These are phyloP conservation scores for Athene cunicularia DNA, from an alignment of 2,113 vertebrate species.

Conservation along the genomic window DNA sequence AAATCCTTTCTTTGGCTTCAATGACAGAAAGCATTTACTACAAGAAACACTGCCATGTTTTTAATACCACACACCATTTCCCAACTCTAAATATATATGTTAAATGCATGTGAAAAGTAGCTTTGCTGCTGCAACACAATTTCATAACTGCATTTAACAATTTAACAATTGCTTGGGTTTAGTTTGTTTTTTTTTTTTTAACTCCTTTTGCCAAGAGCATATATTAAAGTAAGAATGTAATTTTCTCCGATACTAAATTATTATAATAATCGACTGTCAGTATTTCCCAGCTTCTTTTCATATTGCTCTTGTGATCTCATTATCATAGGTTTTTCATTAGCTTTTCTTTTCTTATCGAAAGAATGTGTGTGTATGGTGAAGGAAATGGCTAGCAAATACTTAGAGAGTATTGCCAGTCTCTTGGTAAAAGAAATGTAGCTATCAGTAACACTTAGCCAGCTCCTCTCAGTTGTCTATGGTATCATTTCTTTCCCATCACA, in stretches of 20 bases:
- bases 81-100: not conserved
- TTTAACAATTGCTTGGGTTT: not conserved
- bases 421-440: not conserved
- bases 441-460: not conserved
- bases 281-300: not conserved
- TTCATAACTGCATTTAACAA: not conserved
- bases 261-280: not conserved
- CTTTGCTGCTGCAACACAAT: not conserved
- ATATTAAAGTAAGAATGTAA: not conserved
- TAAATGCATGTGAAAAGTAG: not conserved
- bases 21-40: not conserved
- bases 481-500: not conserved
- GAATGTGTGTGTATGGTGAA: rapidly evolving
- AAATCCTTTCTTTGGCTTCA: not conserved
- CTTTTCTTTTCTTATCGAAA: not conserved
- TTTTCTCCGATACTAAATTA: not conserved
- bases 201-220: not conserved
- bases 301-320: not conserved
- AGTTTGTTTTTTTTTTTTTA: no score
- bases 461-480: not conserved
- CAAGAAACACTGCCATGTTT: not conserved
- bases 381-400: not conserved
- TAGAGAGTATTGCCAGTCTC: not conserved
- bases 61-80: not conserved
- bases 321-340: not conserved